These are phyloP conservation scores for Nicator chloris DNA, from an alignment of 2,113 vertebrate genomes.

Conservation along the genomic window DNA sequence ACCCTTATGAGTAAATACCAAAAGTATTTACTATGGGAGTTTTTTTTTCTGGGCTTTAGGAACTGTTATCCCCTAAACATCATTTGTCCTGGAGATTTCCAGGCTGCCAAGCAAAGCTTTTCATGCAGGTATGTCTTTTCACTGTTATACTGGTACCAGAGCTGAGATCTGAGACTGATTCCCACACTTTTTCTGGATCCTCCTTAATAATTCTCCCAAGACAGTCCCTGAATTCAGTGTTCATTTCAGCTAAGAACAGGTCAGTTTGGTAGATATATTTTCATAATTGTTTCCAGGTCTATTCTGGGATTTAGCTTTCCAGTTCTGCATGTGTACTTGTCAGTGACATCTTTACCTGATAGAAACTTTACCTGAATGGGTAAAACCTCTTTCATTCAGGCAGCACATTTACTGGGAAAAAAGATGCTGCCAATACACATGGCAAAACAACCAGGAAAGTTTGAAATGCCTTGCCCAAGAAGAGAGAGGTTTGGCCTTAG, in stretches of 20 bases:
- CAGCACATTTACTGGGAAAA: neutral
- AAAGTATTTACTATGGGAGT: neutral
- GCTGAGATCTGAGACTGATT: neutral
- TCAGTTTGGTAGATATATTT: neutral
- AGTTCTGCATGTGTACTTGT: neutral
- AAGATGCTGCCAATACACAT: neutral
- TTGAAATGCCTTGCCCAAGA: neutral
- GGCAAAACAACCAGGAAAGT: neutral
- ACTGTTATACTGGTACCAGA: neutral
- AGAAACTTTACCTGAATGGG: neutral
- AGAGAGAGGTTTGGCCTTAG: neutral
- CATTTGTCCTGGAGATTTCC: neutral
- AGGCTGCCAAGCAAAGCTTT: neutral
- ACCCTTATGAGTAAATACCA: neutral
- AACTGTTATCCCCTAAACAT: neutral
- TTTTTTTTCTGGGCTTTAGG: neutral
- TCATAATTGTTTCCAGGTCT: neutral
- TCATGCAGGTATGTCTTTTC: neutral
- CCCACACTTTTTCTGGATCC: neutral
- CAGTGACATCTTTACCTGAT: neutral
- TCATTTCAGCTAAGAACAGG: neutral
- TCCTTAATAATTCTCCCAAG: neutral
- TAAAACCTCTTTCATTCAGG: neutral
- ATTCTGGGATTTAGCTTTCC: neutral
- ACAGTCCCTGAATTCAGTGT: neutral